Evolutionary conservation across 2,888 invertebrate species (phyloP).

Genomic region (Tiphia femorata): DNA sequence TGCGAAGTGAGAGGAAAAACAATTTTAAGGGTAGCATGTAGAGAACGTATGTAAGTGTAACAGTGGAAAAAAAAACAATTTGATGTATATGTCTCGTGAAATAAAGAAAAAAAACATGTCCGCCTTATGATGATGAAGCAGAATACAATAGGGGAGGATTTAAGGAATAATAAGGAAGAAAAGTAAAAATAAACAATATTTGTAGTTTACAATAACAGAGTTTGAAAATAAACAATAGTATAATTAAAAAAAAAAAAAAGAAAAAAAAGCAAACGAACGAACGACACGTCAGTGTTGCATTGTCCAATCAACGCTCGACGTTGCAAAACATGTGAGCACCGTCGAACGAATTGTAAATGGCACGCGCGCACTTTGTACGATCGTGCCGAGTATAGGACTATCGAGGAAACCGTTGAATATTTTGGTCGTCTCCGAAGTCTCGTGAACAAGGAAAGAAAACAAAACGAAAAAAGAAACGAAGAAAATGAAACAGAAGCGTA

Average conservation of each 20-base stretch:
- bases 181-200: slow-evolving; percentile 51
- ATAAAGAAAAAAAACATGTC: slow-evolving; percentile 61
- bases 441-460: background rate
- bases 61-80: slow-evolving; percentile 43
- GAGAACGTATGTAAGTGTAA: slow-evolving; percentile 59
- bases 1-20: slow-evolving; percentile 26
- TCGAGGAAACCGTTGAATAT: too few relatives aligned
- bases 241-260: slow-evolving; percentile 25
- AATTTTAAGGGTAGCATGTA: slow-evolving; percentile 52
- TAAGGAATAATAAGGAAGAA: slow-evolving; percentile 32
- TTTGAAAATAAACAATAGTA: slow-evolving; percentile 56
- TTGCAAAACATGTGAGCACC: slow-evolving; percentile 42
- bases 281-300: slow-evolving; percentile 44
- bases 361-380: background rate
- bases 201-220: slow-evolving; percentile 59
- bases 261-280: slow-evolving; percentile 4
- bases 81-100: slow-evolving; percentile 63
- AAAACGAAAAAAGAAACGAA: background rate
- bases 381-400: slow-evolving; percentile 4
- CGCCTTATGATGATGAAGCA: slow-evolving; percentile 65
- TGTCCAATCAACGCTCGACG: slow-evolving; percentile 48
- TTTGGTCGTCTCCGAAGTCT: background rate
- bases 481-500: background rate
- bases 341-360: background rate
- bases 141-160: slow-evolving; percentile 55